Percentiles rank a stretch among this genome's conserved stretches.
Conservation (phyloP, 1,140 invertebrate genomes). For the Zaprionus taronus region DNA sequence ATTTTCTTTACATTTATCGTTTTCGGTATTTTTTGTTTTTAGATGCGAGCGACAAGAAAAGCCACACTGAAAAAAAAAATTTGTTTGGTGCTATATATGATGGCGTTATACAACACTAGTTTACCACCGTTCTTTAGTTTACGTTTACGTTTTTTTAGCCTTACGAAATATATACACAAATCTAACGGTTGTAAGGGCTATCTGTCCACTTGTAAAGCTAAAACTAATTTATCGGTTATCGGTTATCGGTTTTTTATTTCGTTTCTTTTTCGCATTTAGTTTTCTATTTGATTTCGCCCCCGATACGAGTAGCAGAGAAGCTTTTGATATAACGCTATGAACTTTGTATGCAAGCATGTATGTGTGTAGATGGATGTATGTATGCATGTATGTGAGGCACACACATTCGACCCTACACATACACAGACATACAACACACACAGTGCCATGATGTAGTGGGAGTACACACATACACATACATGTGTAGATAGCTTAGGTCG, state of each 20-base stretch:
- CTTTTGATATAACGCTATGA: slow-evolving; percentile 49
- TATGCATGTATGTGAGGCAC: slow-evolving; percentile 32
- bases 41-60: slow-evolving; percentile 50
- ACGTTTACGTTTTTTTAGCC: slow-evolving; percentile 13
- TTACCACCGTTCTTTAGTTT: slow-evolving; percentile 23
- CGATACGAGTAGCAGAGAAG: slow-evolving; percentile 28
- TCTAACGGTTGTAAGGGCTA: slow-evolving; percentile 14
- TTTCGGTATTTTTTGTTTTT: slow-evolving; percentile 7
- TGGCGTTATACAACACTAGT: slow-evolving; percentile 52
- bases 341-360: slow-evolving; percentile 21
- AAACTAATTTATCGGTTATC: slow-evolving; percentile 12
- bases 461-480: slow-evolving; percentile 45
- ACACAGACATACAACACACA: slow-evolving; percentile 8
- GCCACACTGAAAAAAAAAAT: slow-evolving; percentile 38
- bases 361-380: background rate
- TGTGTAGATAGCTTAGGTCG: slow-evolving; percentile 50
- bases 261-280: background rate
- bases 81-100: slow-evolving; percentile 35
- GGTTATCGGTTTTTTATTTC: background rate
- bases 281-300: background rate
- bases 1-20: slow-evolving; percentile 12
- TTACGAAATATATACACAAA: slow-evolving; percentile 50
- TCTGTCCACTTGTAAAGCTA: slow-evolving; percentile 24
- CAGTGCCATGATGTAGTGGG: background rate
- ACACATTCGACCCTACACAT: slow-evolving; percentile 34